Evolutionary conservation across 2,113 vertebrate genomes (phyloP).

Genomic region (Coturnix japonica): DNA sequence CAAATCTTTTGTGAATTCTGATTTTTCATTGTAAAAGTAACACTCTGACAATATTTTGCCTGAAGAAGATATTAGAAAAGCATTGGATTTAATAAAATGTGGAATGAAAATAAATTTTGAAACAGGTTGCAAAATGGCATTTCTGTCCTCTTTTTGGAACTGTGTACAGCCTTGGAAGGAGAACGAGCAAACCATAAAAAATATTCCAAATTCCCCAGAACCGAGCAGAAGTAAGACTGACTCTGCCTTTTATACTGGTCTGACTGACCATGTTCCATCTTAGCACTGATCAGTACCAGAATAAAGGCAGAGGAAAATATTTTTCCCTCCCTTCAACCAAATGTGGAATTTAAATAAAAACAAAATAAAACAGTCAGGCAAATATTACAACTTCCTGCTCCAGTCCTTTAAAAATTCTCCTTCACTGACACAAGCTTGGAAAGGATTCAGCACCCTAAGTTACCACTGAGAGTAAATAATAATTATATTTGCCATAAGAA

Average conservation of each 20-base stretch:
- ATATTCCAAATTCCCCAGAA: background rate
- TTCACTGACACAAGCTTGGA: conserved; percentile 48
- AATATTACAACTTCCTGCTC: conserved; percentile 45
- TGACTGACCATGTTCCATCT: background rate
- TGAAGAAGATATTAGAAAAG: conserved; percentile 26
- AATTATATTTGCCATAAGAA: conserved; percentile 30
- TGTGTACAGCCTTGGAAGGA: background rate
- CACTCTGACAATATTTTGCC: background rate
- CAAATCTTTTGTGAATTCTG: background rate
- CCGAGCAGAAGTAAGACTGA: background rate
- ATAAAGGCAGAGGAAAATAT: conserved; percentile 15
- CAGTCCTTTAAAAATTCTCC: background rate
- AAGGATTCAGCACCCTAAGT: conserved; percentile 38
- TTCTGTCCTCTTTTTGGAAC: conserved; percentile 45
- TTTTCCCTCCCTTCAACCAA: conserved; percentile 11
- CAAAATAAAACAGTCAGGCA: conserved; percentile 28
- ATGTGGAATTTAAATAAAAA: conserved; percentile 51
- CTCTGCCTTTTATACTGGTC: background rate
- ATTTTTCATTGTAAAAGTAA: background rate
- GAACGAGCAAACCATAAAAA: conserved; percentile 7
- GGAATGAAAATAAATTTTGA: conserved; percentile 28
- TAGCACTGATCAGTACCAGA: background rate
- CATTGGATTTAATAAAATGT: conserved; percentile 7
- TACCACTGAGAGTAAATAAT: conserved; percentile 55
- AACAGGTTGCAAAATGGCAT: conserved; percentile 43